Evolutionary conservation across 2,888 invertebrate species (phyloP), one percentile per base, ranked within the genome.

Genomic region (Busseola fusca): DNA sequence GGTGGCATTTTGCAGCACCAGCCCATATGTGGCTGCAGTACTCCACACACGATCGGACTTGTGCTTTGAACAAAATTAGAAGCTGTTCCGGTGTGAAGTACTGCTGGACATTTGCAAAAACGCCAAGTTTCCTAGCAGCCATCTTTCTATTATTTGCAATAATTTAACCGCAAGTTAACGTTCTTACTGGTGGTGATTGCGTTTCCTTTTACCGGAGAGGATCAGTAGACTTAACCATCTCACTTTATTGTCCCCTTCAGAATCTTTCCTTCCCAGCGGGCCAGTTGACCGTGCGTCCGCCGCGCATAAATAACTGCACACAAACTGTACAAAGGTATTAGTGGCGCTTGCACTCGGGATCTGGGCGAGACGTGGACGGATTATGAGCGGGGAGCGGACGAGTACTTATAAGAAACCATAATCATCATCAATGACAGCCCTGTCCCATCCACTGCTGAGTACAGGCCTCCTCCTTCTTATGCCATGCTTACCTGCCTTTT

Each of bases 251-350:
- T 62, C 14, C 25, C n/a, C 10, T 25, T 9, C 10, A 25, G 27
- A 50, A 18, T 4, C 1, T 34, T 34, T 3, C 12, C 57, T 42
- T 9, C 14, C 7, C 18, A 21, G 64, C 58, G 68, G 62, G 52
- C 27, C 21, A 34, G 30, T 4, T 40, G 50, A 52, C 45, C 37
- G 48, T 42, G 64, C 52, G 57, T 70, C 70, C 37, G 57, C 67
- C 18, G 62, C 27, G 71, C 76, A 73, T 81, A 82, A 83, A 81
- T 81, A 83, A 83, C 85, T 85, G 80, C 85, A 86, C 73, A 82
- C 81, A 82, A 87, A 84, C 83, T 86, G 83, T 81, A 84, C 85
- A 83, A 85, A 81, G 82, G 86, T 85, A 86, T 88, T 87, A 87
- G 87, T 69, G 76, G 84, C 64, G 69, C 74, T 56, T 69, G 78